Conservation (phyloP, 2,113 vertebrate genomes). For the Hydrolagus affinis region DNA sequence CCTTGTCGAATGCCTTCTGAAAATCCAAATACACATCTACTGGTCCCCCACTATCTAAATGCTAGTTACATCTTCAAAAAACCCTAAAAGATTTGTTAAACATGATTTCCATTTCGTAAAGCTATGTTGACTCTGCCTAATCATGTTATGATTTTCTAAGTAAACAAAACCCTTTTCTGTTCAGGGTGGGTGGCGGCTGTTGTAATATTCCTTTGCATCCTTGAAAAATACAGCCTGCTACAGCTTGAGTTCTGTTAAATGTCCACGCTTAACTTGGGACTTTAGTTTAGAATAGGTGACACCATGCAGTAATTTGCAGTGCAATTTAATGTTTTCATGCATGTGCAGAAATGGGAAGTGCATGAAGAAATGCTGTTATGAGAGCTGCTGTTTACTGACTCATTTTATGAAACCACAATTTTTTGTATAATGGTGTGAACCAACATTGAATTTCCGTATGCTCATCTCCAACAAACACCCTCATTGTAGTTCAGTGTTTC, state of each 20-base stretch:
- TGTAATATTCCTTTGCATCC: not conserved
- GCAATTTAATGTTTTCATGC: not conserved
- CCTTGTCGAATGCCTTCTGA: too few species aligned
- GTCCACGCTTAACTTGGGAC: too few species aligned
- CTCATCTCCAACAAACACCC: not conserved
- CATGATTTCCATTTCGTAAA: too few species aligned
- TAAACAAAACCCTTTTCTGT: conserved; percentile 3
- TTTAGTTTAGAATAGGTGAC: not conserved
- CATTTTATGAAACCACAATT: not conserved
- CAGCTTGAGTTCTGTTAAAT: not conserved
- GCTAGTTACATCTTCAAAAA: too few species aligned
- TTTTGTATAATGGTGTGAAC: not conserved
- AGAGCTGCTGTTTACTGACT: not conserved
- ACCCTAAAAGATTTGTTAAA: too few species aligned
- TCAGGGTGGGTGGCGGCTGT: not conserved
- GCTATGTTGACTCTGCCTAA: too few species aligned
- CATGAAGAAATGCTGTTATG: not conserved
- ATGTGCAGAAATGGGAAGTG: not conserved
- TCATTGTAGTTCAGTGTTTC: conserved; percentile 12
- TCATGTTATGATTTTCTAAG: too few species aligned
- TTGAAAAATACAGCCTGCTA: not conserved
- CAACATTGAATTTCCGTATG: not conserved
- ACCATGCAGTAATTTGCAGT: not conserved
- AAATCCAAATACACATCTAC: too few species aligned
- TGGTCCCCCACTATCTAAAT: too few species aligned